A percentile compares a stretch with the other conserved stretches of the same genome.
phyloP scores from a whole-genome alignment of 2,888 invertebrate genomes.

The Nycteola revayana region DNA sequence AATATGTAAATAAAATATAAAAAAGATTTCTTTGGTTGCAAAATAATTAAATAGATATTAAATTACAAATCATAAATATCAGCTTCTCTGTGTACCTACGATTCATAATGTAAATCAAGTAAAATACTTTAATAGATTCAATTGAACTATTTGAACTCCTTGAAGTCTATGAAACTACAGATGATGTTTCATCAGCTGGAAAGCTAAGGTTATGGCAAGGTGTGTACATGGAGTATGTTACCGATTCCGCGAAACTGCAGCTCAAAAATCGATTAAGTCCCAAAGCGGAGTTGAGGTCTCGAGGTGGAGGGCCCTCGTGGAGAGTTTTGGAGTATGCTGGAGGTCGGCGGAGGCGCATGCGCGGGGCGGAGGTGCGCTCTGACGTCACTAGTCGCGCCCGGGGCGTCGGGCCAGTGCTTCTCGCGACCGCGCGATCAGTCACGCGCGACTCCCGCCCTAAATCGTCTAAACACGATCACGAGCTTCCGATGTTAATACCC shows the following conservation, averaged over 20 bases:
- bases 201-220: too few species aligned
- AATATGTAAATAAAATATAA: too few species aligned
- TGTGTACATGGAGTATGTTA: slow-evolving; percentile 61
- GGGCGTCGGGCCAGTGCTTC: slow-evolving; percentile 70
- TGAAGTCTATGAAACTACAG: too few species aligned
- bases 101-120: too few species aligned
- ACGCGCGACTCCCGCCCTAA: slow-evolving; percentile 70
- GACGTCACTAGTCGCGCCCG: slow-evolving; percentile 75
- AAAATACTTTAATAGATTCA: too few species aligned
- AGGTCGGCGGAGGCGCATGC: slow-evolving; percentile 57
- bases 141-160: too few species aligned
- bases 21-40: too few species aligned
- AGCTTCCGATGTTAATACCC: slow-evolving; percentile 70
- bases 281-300: slow-evolving; percentile 78
- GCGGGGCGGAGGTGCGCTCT: slow-evolving; percentile 65
- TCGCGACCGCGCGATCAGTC: slow-evolving; percentile 73
- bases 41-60: too few species aligned
- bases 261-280: slow-evolving; percentile 79
- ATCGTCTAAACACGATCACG: slow-evolving; percentile 59
- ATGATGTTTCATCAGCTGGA: too few species aligned
- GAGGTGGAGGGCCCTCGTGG: slow-evolving; percentile 73
- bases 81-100: too few species aligned
- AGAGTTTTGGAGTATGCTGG: slow-evolving; percentile 67
- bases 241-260: slow-evolving; percentile 69
- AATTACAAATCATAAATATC: too few species aligned